Evolutionary conservation across 2,888 invertebrate genomes (phyloP), one percentile per base, ranked within the genome.

Genomic region (Drosophila colorata): DNA sequence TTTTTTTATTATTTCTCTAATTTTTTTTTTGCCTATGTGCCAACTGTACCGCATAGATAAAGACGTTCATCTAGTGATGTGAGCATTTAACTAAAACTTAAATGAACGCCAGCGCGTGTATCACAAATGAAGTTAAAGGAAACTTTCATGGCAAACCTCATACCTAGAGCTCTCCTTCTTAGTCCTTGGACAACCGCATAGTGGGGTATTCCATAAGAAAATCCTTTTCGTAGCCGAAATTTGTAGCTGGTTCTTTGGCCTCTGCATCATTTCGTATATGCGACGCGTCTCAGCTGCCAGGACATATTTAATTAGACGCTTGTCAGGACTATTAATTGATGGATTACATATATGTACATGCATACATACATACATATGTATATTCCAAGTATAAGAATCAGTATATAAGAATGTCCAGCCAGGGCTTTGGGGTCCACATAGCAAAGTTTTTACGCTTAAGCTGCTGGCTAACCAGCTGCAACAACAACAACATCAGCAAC

Each of bases 261-360:
- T 66, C 20, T 31, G 44, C 33, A 20, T 61, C 57, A 58, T 58
- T 48, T 49, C 20, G 51, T 44, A 35, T 41, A 33, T 35, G 38
- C 18, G 41, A 23, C 52, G 64, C 65, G 46, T 56, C 55, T 53
- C 58, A 65, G 60, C 72, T 68, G 72, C 52, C 83, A 63, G 69
- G 78, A 77, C 78, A 72, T 65, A 84, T 80, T 81, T 81, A 81
- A 81, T 81, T 81, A 81, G 84, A 70, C 78, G 74, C 81, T 70
- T 81, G 83, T 84, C 84, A 77, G 68, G 66, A 69, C 78, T 74
- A 74, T 74, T 81, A 81, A 83, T 83, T 80, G 83, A 80, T 80
- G 83, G 80, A 83, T 80, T 83, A 73, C 68, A 59, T 59, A 59
- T 60, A 60, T 69, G 52, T 35, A 59, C 18, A 35, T 43, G 28